phyloP scores from a whole-genome alignment of 2,888 invertebrate genomes.

The Campoplex nolae region DNA sequence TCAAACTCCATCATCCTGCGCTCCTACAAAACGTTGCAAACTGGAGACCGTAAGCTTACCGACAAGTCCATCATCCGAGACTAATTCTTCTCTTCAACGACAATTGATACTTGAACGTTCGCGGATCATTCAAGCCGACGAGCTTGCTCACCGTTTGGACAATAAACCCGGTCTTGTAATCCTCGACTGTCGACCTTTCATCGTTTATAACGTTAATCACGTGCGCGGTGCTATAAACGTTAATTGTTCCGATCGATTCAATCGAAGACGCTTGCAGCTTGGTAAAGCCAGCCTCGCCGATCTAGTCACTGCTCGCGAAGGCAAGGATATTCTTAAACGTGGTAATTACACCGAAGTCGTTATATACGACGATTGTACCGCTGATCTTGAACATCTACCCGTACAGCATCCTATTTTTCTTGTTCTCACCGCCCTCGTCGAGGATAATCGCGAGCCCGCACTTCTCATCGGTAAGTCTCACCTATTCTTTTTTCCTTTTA shows the following conservation, averaged over 20 bases:
- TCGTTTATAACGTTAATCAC: conserved; percentile 89
- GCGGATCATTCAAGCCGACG: conserved; percentile 85
- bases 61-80: conserved; percentile 87
- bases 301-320: conserved; percentile 88
- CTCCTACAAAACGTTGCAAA: conserved; percentile 86
- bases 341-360: conserved; percentile 87
- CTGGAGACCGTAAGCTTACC: conserved; percentile 86
- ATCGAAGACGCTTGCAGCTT: conserved; percentile 88
- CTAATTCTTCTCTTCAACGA: conserved; percentile 85
- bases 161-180: conserved; percentile 81
- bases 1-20: conserved; percentile 73
- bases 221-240: conserved; percentile 89
- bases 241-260: conserved; percentile 90
- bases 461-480: conserved; percentile 88
- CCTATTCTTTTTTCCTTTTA: not conserved
- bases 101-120: conserved; percentile 86
- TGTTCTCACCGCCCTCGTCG: conserved; percentile 88
- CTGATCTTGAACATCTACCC: conserved; percentile 87
- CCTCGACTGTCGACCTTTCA: conserved; percentile 89
- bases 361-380: conserved; percentile 89
- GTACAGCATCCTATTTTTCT: conserved; percentile 88
- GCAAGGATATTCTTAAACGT: conserved; percentile 87
- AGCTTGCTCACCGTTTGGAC: conserved; percentile 85
- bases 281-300: conserved; percentile 89
- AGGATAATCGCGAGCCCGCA: conserved; percentile 88